Percentiles rank a stretch among this genome's conserved stretches.
phyloP scores from a whole-genome alignment of 2,888 invertebrate genomes.

The Nomada fabriciana region DNA sequence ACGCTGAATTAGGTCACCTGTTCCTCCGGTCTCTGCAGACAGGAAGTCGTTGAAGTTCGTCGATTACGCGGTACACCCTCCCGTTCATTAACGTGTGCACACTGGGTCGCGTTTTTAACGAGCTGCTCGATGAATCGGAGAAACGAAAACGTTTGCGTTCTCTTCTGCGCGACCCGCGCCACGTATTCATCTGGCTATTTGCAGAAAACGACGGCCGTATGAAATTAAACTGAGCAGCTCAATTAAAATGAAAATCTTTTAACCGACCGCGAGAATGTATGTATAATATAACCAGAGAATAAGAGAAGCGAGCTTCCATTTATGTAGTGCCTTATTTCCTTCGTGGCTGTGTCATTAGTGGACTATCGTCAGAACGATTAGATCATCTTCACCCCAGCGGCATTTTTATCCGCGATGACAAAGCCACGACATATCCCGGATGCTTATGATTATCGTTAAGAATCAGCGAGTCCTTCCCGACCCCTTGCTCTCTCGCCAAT shows the following conservation, averaged over 20 bases:
- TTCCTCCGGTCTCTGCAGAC: conserved; percentile 50
- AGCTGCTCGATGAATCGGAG: not conserved
- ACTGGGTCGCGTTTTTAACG: conserved; percentile 15
- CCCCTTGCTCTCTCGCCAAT: conserved; percentile 26
- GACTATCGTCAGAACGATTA: conserved; percentile 56
- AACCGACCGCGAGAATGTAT: conserved; percentile 12
- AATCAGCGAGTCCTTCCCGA: conserved; percentile 59
- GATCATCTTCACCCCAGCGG: conserved; percentile 67
- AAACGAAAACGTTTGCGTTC: not conserved
- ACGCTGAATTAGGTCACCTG: conserved; percentile 61
- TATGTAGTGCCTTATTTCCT: conserved; percentile 38
- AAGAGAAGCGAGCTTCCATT: not conserved
- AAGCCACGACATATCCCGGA: conserved; percentile 75
- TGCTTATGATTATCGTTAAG: conserved; percentile 76
- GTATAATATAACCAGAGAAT: not conserved
- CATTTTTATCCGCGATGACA: conserved; percentile 57
- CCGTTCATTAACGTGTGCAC: conserved; percentile 6
- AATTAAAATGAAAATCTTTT: conserved; percentile 32
- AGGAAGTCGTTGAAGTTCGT: conserved; percentile 64
- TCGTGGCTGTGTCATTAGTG: conserved; percentile 1
- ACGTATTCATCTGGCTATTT: conserved; percentile 14
- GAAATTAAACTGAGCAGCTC: conserved; percentile 35
- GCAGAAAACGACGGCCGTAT: not conserved
- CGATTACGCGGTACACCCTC: conserved; percentile 30
- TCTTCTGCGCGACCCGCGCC: not conserved